phyloP scores from a whole-genome alignment of 2,888 invertebrate genomes.

The Seira musarum region DNA sequence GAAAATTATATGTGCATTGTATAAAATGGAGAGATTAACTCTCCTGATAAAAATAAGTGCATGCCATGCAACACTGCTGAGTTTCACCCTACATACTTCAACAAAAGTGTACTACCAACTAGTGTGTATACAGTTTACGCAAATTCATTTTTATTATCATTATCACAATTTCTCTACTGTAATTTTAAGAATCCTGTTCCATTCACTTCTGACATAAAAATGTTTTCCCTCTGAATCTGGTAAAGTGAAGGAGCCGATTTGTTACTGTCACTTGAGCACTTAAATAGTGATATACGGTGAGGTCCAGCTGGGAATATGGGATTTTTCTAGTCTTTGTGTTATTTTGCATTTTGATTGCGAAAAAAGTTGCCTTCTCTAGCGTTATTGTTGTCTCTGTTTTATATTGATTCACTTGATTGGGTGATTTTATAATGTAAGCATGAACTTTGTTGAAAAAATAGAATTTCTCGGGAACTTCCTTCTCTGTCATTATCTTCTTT shows the following conservation, averaged over 20 bases:
- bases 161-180: background rate
- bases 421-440: background rate
- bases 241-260: constrained; percentile 32
- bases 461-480: background rate
- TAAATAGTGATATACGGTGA: constrained; percentile 15
- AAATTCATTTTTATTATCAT: constrained; percentile 13
- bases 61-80: background rate
- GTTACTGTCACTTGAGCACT: constrained; percentile 26
- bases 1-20: background rate
- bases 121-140: background rate
- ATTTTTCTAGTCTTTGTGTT: background rate
- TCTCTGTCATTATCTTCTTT: background rate
- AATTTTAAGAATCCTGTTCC: background rate
- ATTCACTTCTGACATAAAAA: background rate
- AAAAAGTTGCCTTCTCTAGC: background rate
- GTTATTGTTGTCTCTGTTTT: background rate
- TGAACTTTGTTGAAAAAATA: background rate
- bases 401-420: background rate
- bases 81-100: background rate
- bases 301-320: background rate
- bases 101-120: background rate
- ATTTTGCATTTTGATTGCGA: background rate
- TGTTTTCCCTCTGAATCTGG: background rate
- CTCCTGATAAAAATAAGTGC: background rate
- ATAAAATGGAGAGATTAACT: background rate